These are phyloP conservation scores for Amblyopsis rosae DNA, from an alignment of 2,113 vertebrate species.

Conservation along the genomic window DNA sequence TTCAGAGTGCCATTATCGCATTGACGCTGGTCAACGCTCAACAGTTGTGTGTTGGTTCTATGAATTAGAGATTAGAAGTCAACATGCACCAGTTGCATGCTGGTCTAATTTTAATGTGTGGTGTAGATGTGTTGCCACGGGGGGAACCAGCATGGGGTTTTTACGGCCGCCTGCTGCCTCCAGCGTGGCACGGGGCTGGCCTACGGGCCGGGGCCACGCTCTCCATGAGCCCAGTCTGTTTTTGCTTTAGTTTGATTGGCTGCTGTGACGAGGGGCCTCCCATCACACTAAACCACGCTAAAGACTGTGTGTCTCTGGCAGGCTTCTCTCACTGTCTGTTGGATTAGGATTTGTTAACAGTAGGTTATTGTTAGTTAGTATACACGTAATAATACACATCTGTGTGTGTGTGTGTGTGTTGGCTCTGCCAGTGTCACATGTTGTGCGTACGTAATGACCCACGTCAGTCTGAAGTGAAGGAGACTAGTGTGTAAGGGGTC, in stretches of 20 bases:
- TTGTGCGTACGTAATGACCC: background rate
- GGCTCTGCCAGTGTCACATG: background rate
- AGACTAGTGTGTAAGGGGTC: constrained; percentile 1
- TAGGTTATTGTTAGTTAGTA: too few relatives aligned
- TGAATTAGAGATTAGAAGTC: too few relatives aligned
- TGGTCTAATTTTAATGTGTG: background rate
- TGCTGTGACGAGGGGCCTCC: constrained; percentile 16
- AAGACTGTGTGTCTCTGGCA: background rate
- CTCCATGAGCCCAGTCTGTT: constrained; percentile 34
- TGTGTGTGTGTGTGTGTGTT: constrained; percentile 18
- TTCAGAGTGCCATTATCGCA: too few relatives aligned
- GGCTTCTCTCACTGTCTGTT: too few relatives aligned
- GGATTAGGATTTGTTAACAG: too few relatives aligned
- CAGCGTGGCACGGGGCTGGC: background rate
- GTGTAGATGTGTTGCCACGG: background rate
- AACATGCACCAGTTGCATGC: background rate
- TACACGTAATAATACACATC: background rate
- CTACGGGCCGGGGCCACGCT: background rate
- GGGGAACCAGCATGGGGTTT: constrained; percentile 11
- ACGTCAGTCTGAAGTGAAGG: constrained; percentile 19
- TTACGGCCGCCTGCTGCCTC: constrained; percentile 22
- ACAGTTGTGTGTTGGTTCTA: too few relatives aligned
- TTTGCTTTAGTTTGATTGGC: constrained; percentile 37
- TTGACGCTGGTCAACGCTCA: too few relatives aligned
- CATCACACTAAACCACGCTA: constrained; percentile 27